A percentile compares a stretch with the other conserved stretches of the same genome.
Conservation (phyloP, 2,888 invertebrate genomes). For the Pterostichus niger region DNA sequence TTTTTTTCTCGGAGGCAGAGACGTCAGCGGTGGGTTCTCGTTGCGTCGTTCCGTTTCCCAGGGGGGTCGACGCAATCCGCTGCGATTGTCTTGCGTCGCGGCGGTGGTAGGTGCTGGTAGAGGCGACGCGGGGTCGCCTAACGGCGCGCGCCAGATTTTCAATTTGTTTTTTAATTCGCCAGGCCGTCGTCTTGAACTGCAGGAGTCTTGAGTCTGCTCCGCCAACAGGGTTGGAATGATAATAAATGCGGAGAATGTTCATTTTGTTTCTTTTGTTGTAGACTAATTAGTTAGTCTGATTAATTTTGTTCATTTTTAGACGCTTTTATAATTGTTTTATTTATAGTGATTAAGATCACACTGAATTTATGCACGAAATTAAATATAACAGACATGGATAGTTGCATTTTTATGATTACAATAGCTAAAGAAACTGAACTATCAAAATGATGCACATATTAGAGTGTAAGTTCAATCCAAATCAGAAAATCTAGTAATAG, state of each 20-base stretch:
- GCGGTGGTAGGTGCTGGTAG: slow-evolving; percentile 25
- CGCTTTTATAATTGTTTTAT: neutral
- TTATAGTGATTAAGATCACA: neutral
- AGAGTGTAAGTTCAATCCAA: too few relatives aligned
- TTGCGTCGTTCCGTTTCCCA: slow-evolving; percentile 51
- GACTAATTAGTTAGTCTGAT: slow-evolving; percentile 34
- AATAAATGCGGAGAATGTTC: slow-evolving; percentile 18
- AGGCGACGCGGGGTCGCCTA: slow-evolving; percentile 18
- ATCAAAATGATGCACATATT: too few relatives aligned
- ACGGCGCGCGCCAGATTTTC: slow-evolving; percentile 66
- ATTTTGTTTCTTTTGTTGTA: slow-evolving; percentile 26
- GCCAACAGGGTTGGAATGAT: slow-evolving; percentile 14
- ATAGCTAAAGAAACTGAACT: too few relatives aligned
- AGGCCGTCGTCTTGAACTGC: slow-evolving; percentile 56
- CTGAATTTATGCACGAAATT: too few relatives aligned
- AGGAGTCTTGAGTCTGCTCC: slow-evolving; percentile 27
- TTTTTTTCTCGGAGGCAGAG: neutral
- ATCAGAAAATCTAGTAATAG: too few relatives aligned
- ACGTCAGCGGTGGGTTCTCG: neutral
- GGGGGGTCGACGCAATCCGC: slow-evolving; percentile 63
- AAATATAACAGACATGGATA: too few relatives aligned
- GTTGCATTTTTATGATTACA: too few relatives aligned
- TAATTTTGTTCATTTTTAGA: slow-evolving; percentile 12
- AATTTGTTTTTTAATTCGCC: slow-evolving; percentile 65
- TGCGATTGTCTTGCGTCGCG: slow-evolving; percentile 61